Conservation (phyloP, 2,797 vertebrate species). For the Pseudochromis fuscus region DNA sequence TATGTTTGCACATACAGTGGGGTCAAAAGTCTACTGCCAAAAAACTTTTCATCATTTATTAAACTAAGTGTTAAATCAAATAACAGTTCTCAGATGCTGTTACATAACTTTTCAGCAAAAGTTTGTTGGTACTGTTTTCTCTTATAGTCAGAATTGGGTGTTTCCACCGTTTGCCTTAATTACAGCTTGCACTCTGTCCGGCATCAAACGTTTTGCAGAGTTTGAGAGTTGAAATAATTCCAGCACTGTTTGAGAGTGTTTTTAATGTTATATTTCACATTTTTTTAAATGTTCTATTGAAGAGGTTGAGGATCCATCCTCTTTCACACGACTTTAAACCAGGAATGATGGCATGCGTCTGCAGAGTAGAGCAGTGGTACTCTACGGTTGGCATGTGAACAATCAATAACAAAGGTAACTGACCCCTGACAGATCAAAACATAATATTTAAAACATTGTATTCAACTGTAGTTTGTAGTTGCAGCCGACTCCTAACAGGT, state of each 20-base stretch:
- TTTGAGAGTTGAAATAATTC: conserved; percentile 31
- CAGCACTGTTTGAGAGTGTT: conserved; percentile 35
- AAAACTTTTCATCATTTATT: conserved; percentile 78
- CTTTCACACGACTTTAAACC: not conserved
- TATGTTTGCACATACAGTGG: conserved; percentile 65
- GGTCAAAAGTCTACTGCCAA: conserved; percentile 78
- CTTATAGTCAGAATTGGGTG: conserved; percentile 51
- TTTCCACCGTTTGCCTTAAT: conserved; percentile 81
- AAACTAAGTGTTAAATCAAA: conserved; percentile 49
- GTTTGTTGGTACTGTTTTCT: conserved; percentile 45
- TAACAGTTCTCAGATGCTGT: conserved; percentile 23
- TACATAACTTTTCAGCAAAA: conserved; percentile 29
- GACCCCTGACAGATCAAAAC: conserved; percentile 11
- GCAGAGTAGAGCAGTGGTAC: conserved; percentile 1
- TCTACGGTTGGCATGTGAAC: not conserved
- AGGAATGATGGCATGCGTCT: conserved; percentile 4
- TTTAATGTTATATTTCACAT: conserved; percentile 9
- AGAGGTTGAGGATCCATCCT: not conserved
- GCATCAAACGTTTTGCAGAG: conserved; percentile 46
- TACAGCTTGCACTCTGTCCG: conserved; percentile 64
- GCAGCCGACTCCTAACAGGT: not conserved
- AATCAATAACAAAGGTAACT: conserved; percentile 10
- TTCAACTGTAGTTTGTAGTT: not conserved
- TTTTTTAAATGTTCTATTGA: conserved; percentile 17
- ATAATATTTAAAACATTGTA: not conserved